Evolutionary conservation across 35 echinoderm and acorn worm genomes (phyloP).

Genomic region (Apostichopus californicus): DNA sequence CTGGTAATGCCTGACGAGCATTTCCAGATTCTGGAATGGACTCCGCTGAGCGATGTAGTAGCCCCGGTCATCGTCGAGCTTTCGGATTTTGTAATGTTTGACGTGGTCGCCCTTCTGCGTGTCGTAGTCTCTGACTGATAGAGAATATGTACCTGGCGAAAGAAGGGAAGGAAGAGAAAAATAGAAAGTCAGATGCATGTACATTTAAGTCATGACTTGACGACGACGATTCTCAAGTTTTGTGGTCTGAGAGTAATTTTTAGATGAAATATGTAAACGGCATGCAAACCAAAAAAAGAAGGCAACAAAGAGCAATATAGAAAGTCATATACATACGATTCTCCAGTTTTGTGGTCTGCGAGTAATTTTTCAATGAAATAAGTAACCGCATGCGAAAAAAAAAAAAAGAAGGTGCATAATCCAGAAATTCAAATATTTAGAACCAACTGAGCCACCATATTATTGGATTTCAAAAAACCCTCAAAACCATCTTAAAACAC

Average conservation of each 20-base stretch:
- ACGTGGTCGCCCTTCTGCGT: conserved; percentile 80
- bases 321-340: not conserved
- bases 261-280: not conserved
- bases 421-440: too few relatives aligned
- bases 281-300: not conserved
- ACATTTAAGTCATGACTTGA: not conserved
- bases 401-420: too few relatives aligned
- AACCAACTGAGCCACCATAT: too few relatives aligned
- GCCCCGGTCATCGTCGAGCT: conserved; percentile 78
- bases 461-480: too few relatives aligned
- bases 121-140: conserved; percentile 85
- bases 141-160: conserved; percentile 70
- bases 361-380: not conserved
- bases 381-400: not conserved
- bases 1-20: conserved; percentile 84
- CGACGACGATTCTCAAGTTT: conserved; percentile 20
- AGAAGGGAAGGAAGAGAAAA: not conserved
- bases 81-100: conserved; percentile 93
- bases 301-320: too few relatives aligned
- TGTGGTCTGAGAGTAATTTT: conserved; percentile 37
- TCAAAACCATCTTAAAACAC: too few relatives aligned
- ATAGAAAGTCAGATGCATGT: not conserved
- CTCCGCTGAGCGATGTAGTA: conserved; percentile 86
- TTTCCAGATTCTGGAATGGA: conserved; percentile 62
- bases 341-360: conserved; percentile 47